Evolutionary conservation across 2,797 vertebrate genomes (phyloP).

Genomic region (Ciconia nigra): DNA sequence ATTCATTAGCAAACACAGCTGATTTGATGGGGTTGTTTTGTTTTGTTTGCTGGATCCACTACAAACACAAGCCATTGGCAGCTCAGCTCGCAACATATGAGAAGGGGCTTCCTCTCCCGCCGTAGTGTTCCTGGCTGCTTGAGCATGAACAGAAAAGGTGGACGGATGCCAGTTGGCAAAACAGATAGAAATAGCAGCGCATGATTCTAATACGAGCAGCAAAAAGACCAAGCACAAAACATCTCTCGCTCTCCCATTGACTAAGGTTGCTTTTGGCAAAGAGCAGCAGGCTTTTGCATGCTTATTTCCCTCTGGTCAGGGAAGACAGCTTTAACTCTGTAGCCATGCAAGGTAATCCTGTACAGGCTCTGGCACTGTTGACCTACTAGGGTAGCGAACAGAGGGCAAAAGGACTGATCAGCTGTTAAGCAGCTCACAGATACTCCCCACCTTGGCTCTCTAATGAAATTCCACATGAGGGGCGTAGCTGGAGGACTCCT

Average conservation of each 20-base stretch:
- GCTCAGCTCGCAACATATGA: constrained; percentile 40
- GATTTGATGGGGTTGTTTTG: constrained; percentile 57
- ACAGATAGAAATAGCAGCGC: constrained; percentile 68
- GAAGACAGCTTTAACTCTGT: constrained; percentile 38
- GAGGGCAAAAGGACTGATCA: constrained; percentile 29
- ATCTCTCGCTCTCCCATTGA: constrained; percentile 37
- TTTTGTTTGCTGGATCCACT: constrained; percentile 71
- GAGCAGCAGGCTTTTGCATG: constrained; percentile 44
- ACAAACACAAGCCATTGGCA: constrained; percentile 67
- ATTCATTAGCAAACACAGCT: constrained; percentile 48
- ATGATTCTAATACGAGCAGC: constrained; percentile 77
- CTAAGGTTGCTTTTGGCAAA: constrained; percentile 64
- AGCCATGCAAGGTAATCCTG: neutral
- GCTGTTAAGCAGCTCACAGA: constrained; percentile 47
- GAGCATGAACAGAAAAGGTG: constrained; percentile 77
- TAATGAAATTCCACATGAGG: constrained; percentile 56
- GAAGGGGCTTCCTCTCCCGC: constrained; percentile 70
- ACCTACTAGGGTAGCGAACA: neutral
- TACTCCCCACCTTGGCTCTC: constrained; percentile 27
- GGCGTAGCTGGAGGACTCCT: neutral
- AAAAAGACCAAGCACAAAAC: constrained; percentile 66
- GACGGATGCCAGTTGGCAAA: constrained; percentile 81
- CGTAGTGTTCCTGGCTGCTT: constrained; percentile 64
- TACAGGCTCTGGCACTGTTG: neutral
- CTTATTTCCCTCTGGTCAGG: constrained; percentile 28